These are phyloP conservation scores for Dasyurus viverrinus DNA, from an alignment of 2,113 vertebrate genomes.

Conservation along the genomic window DNA sequence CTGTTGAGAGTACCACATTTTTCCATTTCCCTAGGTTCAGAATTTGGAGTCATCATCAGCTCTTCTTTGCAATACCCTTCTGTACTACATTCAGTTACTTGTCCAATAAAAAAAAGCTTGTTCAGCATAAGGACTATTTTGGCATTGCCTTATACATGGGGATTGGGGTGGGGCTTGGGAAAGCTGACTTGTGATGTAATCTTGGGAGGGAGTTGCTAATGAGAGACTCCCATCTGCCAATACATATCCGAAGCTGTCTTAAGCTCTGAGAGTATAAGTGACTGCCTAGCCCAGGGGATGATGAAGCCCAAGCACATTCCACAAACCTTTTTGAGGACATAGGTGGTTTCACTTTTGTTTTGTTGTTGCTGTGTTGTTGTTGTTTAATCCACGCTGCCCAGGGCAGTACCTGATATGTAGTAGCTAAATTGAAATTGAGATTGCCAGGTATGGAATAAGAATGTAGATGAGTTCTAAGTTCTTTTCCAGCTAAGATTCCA, in stretches of 20 bases:
- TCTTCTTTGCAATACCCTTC: neutral
- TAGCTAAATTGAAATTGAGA: neutral
- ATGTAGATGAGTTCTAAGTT: neutral
- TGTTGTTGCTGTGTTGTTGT: no score
- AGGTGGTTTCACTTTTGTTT: neutral
- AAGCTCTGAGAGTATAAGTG: neutral
- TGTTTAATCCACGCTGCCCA: neutral
- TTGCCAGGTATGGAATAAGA: neutral
- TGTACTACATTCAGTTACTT: neutral
- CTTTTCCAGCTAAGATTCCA: neutral
- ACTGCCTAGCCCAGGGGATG: neutral
- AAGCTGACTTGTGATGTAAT: neutral
- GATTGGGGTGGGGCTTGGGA: neutral
- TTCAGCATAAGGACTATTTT: neutral
- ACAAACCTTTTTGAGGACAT: neutral
- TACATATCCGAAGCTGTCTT: neutral
- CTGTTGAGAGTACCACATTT: neutral
- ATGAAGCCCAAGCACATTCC: neutral
- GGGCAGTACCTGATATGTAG: neutral
- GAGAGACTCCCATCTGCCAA: neutral
- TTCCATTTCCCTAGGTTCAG: neutral
- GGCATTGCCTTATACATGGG: neutral
- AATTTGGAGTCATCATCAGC: neutral
- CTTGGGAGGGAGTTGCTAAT: neutral
- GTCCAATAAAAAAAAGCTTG: neutral